Evolutionary conservation across 2,113 vertebrate genomes (phyloP).

Genomic region (Setophaga petechia): DNA sequence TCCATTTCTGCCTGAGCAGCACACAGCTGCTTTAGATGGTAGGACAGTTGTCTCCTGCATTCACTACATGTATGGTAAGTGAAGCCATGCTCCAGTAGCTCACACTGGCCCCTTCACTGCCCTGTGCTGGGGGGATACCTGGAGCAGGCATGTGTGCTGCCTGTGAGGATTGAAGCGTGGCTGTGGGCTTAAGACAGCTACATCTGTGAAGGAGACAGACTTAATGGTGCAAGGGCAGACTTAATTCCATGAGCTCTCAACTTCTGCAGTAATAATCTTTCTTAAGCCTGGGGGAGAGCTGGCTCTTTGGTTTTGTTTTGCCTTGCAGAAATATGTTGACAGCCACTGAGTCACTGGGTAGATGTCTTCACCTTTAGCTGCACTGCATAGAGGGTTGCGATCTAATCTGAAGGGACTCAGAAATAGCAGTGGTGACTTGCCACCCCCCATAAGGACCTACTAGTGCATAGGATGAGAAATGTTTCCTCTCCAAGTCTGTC

Average conservation of each 20-base stretch:
- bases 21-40: not conserved
- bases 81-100: rapidly evolving
- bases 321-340: not conserved
- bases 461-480: not conserved
- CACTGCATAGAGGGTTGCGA: not conserved
- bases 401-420: not conserved
- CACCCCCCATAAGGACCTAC: rapidly evolving
- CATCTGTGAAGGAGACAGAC: not conserved
- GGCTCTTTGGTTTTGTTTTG: not conserved
- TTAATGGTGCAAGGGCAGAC: not conserved
- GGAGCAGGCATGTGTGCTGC: not conserved
- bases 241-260: not conserved
- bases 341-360: not conserved
- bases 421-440: not conserved
- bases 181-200: not conserved
- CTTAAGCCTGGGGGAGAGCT: not conserved
- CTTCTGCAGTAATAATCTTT: not conserved
- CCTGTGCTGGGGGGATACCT: rapidly evolving
- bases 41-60: rapidly evolving
- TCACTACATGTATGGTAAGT: rapidly evolving
- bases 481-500: not conserved
- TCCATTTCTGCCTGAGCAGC: not conserved
- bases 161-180: not conserved
- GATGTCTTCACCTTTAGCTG: not conserved
- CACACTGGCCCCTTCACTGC: rapidly evolving